Base-by-base conservation (phyloP, 2,888 invertebrate species). In the Ecliptopera silaceata region DNA sequence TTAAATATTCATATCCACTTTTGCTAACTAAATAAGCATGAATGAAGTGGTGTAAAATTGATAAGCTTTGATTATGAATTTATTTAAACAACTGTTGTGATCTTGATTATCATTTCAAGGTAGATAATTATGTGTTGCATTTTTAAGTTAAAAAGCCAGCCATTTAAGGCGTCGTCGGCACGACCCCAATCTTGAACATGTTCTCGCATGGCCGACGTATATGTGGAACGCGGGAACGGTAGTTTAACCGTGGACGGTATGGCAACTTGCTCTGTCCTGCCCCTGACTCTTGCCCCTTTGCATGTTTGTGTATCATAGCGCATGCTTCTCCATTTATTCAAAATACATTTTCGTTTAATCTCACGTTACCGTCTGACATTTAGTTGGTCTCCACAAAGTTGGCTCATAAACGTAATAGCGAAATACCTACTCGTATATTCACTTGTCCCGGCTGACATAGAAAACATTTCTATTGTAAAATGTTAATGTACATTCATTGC, bases 211-310 rank as follows among this genome's bases (percentile, higher is more conserved):
- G 71, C 68, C 69, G 69, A 56, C 59, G 74, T 75, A 72, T 80
- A 86, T 88, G 85, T 88, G 77, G 88, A 85, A 87, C 88, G 87
- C 88, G 88, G 84, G 88, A 87, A 86, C 84, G 80, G 82, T 80
- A 82, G 82, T 81, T 74, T 70, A 68, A 71, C 74, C 70, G 70
- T 69, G 77, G 78, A 77, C 79, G 76, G 79, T 72, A 74, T 71
- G 74, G 70, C 74, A 72, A 80, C 79, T 76, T 74, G 79, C 77
- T 81, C 75, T 72, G 77, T 79, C 77, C 80, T 76, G 75, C 71
- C 63, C 77, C 72, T 77, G 79, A 76, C 80, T 72, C 77, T 77
- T 79, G 78, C 70, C 79, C 80, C 71, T 69, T 72, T 69, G 73
- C 74, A 69, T 77, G 75, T 75, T 72, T 72, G 71, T 68, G 71